Evolutionary conservation across 2,797 vertebrate genomes (phyloP), one percentile per base, ranked within the genome.

Genomic region (Nasua narica): DNA sequence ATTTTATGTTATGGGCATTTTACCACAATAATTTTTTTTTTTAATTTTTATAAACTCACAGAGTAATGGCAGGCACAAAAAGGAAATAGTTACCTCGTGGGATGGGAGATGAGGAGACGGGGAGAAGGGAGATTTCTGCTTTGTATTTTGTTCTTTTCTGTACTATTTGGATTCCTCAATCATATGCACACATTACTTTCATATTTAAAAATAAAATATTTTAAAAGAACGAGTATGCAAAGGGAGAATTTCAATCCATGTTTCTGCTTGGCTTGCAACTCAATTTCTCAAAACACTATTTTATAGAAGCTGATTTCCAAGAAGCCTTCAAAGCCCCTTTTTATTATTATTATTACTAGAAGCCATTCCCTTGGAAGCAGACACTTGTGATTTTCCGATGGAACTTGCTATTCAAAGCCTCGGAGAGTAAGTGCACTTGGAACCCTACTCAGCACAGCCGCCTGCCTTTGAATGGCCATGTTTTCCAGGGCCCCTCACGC

Each of bases 251-350:
- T 92, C 77, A 92, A 40, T 77, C 91, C 78, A 13, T 54, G 74
- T 98, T 97, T 97, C 91, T 97, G 95, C 95, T 95, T 96, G 95
- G 97, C 96, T 97, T 96, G 87, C 56, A 65, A 32, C 56, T 97
- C 94, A 90, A 88, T 87, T 96, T 94, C 90, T 97, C 85, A 90
- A 97, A 95, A 95, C 92, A 92, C 70, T 88, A 21, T 94, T 97
- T 97, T 96, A 95, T 91, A 97, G 90, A 95, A 91, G 76, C 84
- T 83, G 87, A 98, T 96, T 98, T 97, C 98, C 97, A 98, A 97
- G 97, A 97, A 97, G 69, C 32, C 91, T 97, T 98, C 97, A 97
- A 97, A 98, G 95, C 58, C 74, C 54, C 89, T 79, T 95, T 97
- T 98, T 95, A 85, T 77, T 94, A 87, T 92, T 95, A 88, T 95